Evolutionary conservation across 53 echinoderm and acorn worm genomes (phyloP).

Genomic region (Astropecten irregularis): DNA sequence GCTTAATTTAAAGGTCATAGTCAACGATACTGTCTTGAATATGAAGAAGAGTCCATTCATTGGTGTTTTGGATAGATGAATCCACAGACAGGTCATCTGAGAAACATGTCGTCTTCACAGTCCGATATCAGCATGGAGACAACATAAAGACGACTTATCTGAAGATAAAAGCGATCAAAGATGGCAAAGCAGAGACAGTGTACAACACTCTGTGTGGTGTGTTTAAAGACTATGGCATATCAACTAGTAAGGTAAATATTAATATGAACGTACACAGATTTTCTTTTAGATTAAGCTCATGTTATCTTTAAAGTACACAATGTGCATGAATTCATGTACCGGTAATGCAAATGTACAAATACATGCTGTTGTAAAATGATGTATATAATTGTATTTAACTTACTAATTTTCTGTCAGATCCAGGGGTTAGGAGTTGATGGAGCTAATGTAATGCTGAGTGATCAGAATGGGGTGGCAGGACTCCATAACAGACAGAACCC

Average conservation of each 20-base stretch:
- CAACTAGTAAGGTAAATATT: constrained; percentile 21
- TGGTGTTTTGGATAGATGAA: constrained; percentile 42
- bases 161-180: constrained; percentile 15
- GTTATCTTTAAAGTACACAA: no score
- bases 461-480: constrained; percentile 28
- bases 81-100: constrained; percentile 43
- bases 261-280: neutral
- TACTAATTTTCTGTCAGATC: constrained; percentile 7
- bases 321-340: no score
- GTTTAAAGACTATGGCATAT: constrained; percentile 14
- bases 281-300: neutral
- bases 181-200: constrained; percentile 40
- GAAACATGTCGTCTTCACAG: no score
- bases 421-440: constrained; percentile 37
- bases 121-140: constrained; percentile 9
- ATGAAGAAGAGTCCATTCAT: constrained; percentile 7
- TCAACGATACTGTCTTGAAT: neutral
- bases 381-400: neutral
- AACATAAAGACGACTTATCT: constrained; percentile 32
- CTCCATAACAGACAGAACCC: constrained; percentile 23
- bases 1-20: constrained; percentile 7
- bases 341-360: neutral
- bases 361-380: neutral
- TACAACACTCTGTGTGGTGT: constrained; percentile 7
- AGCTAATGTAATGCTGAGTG: constrained; percentile 31